A percentile compares a stretch with the other conserved stretches of the same genome.
Conservation (phyloP, 2,113 vertebrate genomes). For the Turdus rufiventris region DNA sequence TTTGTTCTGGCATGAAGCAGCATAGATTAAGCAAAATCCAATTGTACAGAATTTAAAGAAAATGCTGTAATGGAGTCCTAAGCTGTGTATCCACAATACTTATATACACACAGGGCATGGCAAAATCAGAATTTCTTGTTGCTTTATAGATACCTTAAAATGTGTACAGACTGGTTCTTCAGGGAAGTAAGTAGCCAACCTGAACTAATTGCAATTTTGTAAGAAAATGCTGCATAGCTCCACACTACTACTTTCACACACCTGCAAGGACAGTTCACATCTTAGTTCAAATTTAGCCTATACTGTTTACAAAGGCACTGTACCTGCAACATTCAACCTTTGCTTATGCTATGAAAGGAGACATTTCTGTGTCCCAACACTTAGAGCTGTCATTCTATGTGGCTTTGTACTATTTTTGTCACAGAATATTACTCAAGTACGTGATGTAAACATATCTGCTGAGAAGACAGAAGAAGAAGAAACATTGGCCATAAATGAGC, state of each 20-base stretch:
- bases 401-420: not conserved
- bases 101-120: not conserved
- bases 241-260: not conserved
- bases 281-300: not conserved
- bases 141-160: not conserved
- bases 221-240: not conserved
- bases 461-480: not conserved
- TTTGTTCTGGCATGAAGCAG: not conserved
- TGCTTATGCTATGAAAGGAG: not conserved
- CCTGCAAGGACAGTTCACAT: not conserved
- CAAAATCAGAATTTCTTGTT: not conserved
- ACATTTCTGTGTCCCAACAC: not conserved
- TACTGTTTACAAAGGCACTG: not conserved
- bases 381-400: rapidly evolving
- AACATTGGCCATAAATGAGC: not conserved
- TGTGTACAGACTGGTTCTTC: not conserved
- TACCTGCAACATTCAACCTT: not conserved
- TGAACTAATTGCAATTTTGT: not conserved
- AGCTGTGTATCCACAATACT: not conserved
- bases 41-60: not conserved
- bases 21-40: not conserved
- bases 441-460: not conserved
- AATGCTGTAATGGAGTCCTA: not conserved
- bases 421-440: not conserved
- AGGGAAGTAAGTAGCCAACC: not conserved